phyloP scores from a whole-genome alignment of 2,888 invertebrate genomes.

The Tridacna gigas region DNA sequence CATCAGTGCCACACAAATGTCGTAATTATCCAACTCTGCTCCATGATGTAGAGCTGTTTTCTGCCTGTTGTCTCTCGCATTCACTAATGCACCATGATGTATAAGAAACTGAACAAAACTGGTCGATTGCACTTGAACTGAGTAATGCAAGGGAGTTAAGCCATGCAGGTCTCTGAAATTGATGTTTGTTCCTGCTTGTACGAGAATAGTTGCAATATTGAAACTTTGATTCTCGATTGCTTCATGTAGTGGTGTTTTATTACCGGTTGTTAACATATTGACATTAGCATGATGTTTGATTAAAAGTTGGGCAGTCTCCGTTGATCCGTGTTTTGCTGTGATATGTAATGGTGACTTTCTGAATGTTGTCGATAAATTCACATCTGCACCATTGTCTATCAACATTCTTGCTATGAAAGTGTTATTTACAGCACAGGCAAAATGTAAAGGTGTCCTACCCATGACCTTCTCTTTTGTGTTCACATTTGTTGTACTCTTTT shows the following conservation, averaged over 20 bases:
- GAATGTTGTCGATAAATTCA: conserved; percentile 76
- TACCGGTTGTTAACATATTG: conserved; percentile 73
- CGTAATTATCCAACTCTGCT: conserved; percentile 60
- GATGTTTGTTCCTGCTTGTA: conserved; percentile 73
- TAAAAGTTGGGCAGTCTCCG: conserved; percentile 70
- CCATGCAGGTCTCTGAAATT: conserved; percentile 78
- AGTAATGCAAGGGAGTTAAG: conserved; percentile 74
- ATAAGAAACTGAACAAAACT: conserved; percentile 69
- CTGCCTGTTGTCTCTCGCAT: conserved; percentile 72
- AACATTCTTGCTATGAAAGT: conserved; percentile 71
- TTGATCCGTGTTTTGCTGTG: conserved; percentile 67
- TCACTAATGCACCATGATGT: conserved; percentile 70
- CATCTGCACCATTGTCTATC: conserved; percentile 77
- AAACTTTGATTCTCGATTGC: conserved; percentile 70
- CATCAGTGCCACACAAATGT: conserved; percentile 66
- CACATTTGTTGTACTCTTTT: conserved; percentile 73
- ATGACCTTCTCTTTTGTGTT: conserved; percentile 76
- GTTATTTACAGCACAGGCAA: conserved; percentile 74
- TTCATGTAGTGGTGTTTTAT: conserved; percentile 76
- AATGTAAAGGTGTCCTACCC: conserved; percentile 77
- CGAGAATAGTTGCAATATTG: conserved; percentile 67
- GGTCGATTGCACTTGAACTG: conserved; percentile 64
- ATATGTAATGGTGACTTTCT: conserved; percentile 78
- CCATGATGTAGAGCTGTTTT: conserved; percentile 77
- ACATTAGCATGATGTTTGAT: conserved; percentile 72